Percentiles rank a stretch among this genome's conserved stretches.
Evolutionary conservation across 2,888 invertebrate species (phyloP).

Genomic region (Aspidiotus destructor): DNA sequence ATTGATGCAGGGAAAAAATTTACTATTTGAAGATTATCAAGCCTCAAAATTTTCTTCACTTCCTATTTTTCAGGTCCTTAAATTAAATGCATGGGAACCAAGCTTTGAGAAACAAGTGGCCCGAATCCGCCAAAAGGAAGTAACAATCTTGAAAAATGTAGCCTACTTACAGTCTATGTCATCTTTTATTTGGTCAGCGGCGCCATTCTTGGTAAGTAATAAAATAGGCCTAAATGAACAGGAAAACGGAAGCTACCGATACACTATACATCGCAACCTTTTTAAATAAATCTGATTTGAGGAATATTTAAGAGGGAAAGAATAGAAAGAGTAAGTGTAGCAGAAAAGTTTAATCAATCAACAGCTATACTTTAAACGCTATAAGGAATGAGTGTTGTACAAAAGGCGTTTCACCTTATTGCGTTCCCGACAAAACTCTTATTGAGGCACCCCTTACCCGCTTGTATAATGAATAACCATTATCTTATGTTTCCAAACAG

Average conservation of each 20-base stretch:
- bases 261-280: no score
- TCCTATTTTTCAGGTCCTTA: conserved; percentile 44
- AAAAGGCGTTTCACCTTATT: conserved; percentile 24
- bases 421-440: not conserved
- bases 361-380: no score
- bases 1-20: no score
- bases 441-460: not conserved
- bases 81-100: conserved; percentile 54
- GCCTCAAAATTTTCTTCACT: no score
- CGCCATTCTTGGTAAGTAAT: conserved; percentile 50
- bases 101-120: conserved; percentile 50
- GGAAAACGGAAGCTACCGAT: no score
- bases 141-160: conserved; percentile 48
- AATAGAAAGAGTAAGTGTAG: no score
- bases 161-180: conserved; percentile 50
- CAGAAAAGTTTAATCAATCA: no score
- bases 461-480: not conserved
- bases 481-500: conserved; percentile 35
- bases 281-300: no score
- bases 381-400: no score
- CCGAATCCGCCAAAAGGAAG: conserved; percentile 49
- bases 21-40: no score
- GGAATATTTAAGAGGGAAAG: no score
- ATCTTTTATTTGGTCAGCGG: conserved; percentile 53
- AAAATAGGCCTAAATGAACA: not conserved